These are phyloP conservation scores for Tachina fera DNA, from an alignment of 2,888 invertebrate genomes.

Conservation along the genomic window DNA sequence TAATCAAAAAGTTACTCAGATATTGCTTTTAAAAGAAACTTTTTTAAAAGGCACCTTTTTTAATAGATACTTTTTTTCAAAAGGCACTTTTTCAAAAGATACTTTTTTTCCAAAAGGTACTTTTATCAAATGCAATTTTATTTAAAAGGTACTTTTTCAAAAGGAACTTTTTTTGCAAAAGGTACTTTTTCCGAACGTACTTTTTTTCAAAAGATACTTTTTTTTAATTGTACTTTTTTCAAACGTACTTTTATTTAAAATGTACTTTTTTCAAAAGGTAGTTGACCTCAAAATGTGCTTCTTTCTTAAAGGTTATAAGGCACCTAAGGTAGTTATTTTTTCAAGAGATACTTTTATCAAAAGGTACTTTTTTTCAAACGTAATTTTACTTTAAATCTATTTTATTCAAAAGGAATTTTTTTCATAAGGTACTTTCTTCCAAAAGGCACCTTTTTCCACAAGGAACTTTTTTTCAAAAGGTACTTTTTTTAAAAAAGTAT, in stretches of 20 bases:
- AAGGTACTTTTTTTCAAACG: neutral
- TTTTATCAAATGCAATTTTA: too few relatives aligned
- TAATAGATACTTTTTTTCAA: neutral
- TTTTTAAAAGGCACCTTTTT: neutral
- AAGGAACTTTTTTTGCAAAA: neutral
- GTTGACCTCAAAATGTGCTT: neutral
- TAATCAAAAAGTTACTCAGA: too few relatives aligned
- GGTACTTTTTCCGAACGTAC: neutral
- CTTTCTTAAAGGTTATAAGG: neutral
- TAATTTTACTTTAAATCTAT: too few relatives aligned
- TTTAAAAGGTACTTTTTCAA: neutral
- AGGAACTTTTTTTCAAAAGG: neutral
- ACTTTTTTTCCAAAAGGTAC: neutral
- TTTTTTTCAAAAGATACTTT: neutral
- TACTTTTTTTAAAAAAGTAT: too few relatives aligned
- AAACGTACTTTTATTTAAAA: neutral
- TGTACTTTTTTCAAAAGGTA: neutral
- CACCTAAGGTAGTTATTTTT: too few relatives aligned
- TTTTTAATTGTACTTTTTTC: neutral
- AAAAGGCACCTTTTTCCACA: neutral
- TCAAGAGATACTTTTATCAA: neutral
- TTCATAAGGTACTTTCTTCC: neutral
- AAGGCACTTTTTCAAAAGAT: neutral
- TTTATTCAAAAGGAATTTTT: neutral
- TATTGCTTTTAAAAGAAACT: too few relatives aligned